phyloP scores from a whole-genome alignment of 2,888 invertebrate species.

The Panzeria rudis region DNA sequence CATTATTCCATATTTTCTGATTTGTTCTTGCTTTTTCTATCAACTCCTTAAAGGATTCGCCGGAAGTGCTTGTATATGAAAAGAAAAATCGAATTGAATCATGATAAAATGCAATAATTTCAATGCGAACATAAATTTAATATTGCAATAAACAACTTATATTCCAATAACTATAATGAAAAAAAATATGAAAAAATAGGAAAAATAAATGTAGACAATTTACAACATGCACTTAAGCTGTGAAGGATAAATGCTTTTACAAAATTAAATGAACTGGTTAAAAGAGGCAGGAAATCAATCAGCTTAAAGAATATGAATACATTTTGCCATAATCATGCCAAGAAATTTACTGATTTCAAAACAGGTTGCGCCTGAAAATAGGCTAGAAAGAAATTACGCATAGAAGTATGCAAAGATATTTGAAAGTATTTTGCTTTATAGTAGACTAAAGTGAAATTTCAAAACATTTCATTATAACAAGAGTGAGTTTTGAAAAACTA shows the following conservation, averaged over 20 bases:
- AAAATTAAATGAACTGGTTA: slow-evolving; percentile 15
- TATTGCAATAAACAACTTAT: slow-evolving; percentile 27
- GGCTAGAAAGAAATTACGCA: not conserved
- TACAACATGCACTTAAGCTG: slow-evolving; percentile 4
- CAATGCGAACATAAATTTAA: slow-evolving; percentile 44
- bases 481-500: not conserved
- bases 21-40: not conserved
- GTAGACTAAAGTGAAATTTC: no score
- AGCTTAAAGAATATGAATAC: slow-evolving; percentile 3
- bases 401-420: not conserved
- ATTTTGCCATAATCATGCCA: not conserved
- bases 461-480: no score
- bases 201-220: not conserved
- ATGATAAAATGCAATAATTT: slow-evolving; percentile 58
- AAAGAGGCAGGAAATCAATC: slow-evolving; percentile 22
- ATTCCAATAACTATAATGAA: slow-evolving; percentile 1
- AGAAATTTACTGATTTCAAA: not conserved
- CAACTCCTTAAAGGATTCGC: slow-evolving; percentile 32
- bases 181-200: not conserved
- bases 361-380: not conserved
- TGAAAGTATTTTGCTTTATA: no score
- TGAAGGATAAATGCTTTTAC: slow-evolving; percentile 13
- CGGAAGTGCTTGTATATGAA: slow-evolving; percentile 48
- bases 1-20: not conserved
- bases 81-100: slow-evolving; percentile 45